Conservation (phyloP, 2,888 invertebrate species). For the Brachypterus glaber region DNA sequence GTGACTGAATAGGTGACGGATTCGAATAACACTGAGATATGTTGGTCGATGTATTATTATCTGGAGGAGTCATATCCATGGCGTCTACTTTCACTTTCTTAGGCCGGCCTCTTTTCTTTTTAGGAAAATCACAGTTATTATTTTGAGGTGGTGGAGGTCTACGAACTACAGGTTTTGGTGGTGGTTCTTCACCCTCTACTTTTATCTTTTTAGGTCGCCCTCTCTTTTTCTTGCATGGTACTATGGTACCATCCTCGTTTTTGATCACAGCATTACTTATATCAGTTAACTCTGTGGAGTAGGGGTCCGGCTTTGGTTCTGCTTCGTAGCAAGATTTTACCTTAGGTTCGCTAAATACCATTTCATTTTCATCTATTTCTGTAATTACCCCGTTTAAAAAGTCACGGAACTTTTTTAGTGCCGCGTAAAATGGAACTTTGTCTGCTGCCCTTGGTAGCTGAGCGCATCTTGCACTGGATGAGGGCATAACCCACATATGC, state of each 20-base stretch:
- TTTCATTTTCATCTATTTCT: constrained; percentile 78
- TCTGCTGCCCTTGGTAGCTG: constrained; percentile 95
- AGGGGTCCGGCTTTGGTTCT: constrained; percentile 42
- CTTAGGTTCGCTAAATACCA: constrained; percentile 70
- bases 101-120: constrained; percentile 81
- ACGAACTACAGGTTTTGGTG: constrained; percentile 44
- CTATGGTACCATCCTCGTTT: constrained; percentile 54
- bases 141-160: constrained; percentile 38
- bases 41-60: constrained; percentile 40
- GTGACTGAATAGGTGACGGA: constrained; percentile 44
- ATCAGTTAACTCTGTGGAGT: constrained; percentile 40
- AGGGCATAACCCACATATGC: constrained; percentile 99
- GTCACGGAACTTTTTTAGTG: constrained; percentile 90
- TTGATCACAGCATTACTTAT: constrained; percentile 44
- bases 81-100: constrained; percentile 72
- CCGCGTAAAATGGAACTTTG: constrained; percentile 96
- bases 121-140: constrained; percentile 55
- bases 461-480: constrained; percentile 93
- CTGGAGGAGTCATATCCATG: constrained; percentile 41
- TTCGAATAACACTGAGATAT: constrained; percentile 43
- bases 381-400: constrained; percentile 80
- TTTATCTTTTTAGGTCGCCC: constrained; percentile 82
- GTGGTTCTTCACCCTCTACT: constrained; percentile 56
- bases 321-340: constrained; percentile 54
- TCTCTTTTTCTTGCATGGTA: constrained; percentile 78